Evolutionary conservation across 2,113 vertebrate genomes (phyloP).

Genomic region (Manacus vitellinus): DNA sequence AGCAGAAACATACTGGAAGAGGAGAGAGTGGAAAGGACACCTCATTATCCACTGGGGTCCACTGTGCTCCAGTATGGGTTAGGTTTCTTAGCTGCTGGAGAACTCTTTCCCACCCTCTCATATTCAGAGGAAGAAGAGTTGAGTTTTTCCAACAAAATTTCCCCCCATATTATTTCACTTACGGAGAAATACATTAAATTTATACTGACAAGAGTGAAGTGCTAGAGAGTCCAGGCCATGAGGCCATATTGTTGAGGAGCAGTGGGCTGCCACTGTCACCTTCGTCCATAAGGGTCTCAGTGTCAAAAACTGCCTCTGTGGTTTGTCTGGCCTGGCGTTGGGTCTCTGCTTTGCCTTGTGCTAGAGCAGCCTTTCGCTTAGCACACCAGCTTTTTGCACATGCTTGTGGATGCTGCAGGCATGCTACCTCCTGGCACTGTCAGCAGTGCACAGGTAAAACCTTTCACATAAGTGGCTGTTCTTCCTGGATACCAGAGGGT

Average conservation of each 20-base stretch:
- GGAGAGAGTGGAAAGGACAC: background rate
- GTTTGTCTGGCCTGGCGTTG: accelerated
- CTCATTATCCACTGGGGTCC: background rate
- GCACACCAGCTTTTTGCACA: accelerated
- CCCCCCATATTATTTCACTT: background rate
- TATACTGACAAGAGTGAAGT: background rate
- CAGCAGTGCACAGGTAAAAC: background rate
- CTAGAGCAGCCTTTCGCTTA: background rate
- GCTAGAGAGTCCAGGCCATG: background rate
- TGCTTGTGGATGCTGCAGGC: background rate
- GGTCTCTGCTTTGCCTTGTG: background rate
- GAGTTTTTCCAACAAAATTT: background rate
- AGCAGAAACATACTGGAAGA: background rate
- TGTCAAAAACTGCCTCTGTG: background rate
- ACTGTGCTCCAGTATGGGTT: background rate
- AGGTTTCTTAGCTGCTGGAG: background rate
- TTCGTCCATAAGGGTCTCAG: background rate
- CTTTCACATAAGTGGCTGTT: background rate
- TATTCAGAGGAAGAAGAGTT: background rate
- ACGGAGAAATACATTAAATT: background rate
- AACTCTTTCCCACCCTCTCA: background rate
- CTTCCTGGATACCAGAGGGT: background rate
- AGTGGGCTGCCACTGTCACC: background rate
- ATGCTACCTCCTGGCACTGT: background rate
- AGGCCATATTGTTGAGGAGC: background rate